A percentile compares a stretch with the other conserved stretches of the same genome.
Conservation (phyloP, 2,113 vertebrate genomes). For the Sigmodon hispidus region DNA sequence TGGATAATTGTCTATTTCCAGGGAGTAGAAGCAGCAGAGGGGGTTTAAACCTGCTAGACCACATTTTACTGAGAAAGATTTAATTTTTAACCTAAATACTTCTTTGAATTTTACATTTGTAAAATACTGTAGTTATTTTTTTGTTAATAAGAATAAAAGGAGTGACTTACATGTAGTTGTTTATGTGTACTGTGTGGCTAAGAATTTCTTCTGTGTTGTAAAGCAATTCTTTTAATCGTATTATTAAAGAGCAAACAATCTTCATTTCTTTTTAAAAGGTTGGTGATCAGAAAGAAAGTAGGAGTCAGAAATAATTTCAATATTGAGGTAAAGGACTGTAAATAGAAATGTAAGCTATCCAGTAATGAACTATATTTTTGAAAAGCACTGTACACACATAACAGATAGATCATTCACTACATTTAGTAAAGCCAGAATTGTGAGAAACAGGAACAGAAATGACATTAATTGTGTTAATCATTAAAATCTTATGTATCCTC, state of each 20-base stretch:
- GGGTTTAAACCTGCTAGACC: slow-evolving; percentile 11
- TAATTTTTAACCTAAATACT: slow-evolving; percentile 21
- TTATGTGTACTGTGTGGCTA: background rate
- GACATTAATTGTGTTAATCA: slow-evolving; percentile 53
- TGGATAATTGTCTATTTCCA: background rate
- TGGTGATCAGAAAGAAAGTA: slow-evolving; percentile 34
- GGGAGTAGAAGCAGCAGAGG: slow-evolving; percentile 23
- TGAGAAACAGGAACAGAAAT: background rate
- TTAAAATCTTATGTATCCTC: slow-evolving; percentile 45
- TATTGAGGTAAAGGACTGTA: slow-evolving; percentile 36
- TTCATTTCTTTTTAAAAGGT: slow-evolving; percentile 37
- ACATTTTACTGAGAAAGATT: slow-evolving; percentile 44
- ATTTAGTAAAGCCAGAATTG: background rate
- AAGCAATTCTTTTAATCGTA: slow-evolving; percentile 25
- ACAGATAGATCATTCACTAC: background rate
- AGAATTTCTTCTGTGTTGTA: slow-evolving; percentile 47
- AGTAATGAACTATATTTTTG: background rate
- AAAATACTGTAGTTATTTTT: slow-evolving; percentile 9
- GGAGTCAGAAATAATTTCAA: slow-evolving; percentile 34
- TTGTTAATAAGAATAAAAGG: slow-evolving; percentile 44
- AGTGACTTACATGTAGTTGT: background rate
- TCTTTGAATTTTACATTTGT: background rate
- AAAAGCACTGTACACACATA: background rate
- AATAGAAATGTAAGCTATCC: slow-evolving; percentile 38
- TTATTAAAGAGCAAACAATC: background rate